Evolutionary conservation across 1,140 invertebrate species (phyloP).

Genomic region (Eueides isabella): DNA sequence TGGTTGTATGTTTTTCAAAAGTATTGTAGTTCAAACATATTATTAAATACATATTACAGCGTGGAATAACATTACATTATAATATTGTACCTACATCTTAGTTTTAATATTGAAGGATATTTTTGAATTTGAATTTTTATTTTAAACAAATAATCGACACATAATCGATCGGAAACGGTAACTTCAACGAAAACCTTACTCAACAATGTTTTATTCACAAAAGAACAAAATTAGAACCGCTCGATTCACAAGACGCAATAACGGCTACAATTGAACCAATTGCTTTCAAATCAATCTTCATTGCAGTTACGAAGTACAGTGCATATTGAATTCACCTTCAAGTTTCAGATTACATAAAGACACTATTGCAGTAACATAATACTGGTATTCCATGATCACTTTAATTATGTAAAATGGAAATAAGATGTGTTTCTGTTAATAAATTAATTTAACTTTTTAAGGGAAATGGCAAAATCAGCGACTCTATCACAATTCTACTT

Average conservation of each 20-base stretch:
- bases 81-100: too few relatives aligned
- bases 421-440: neutral
- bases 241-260: neutral
- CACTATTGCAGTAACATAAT: neutral
- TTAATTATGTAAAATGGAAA: neutral
- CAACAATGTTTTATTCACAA: neutral
- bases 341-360: constrained; percentile 8
- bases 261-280: constrained; percentile 1
- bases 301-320: neutral
- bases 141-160: too few relatives aligned
- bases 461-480: neutral
- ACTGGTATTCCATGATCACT: neutral
- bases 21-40: too few relatives aligned
- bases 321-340: constrained; percentile 13
- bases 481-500: too few relatives aligned
- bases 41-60: too few relatives aligned
- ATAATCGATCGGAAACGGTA: too few relatives aligned
- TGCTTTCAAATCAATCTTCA: constrained; percentile 13
- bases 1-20: neutral
- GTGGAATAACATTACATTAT: too few relatives aligned
- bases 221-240: neutral
- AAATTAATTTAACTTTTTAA: neutral
- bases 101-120: too few relatives aligned
- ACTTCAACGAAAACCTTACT: neutral
- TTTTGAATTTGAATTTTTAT: too few relatives aligned